Evolutionary conservation across 2,888 invertebrate genomes (phyloP), one percentile per base, ranked within the genome.

Genomic region (Cheilosia vulpina): DNA sequence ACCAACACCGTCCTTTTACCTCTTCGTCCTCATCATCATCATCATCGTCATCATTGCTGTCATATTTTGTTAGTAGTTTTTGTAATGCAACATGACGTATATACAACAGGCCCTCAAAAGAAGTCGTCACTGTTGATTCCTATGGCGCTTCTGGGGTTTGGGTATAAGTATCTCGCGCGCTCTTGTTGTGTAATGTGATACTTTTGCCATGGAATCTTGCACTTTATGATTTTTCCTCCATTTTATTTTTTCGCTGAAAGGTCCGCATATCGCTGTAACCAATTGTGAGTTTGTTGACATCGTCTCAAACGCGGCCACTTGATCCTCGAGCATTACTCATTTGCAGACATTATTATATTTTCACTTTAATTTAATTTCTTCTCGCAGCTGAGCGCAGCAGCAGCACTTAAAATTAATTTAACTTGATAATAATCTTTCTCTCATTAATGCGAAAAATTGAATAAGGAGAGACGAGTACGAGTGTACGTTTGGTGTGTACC

Each of bases 241-340:
- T 53, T 21, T 21, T 38, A 38, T 17, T 57, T 58, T 15, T 21
- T 55, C 47, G 15, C 7, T 13, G 27, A 57, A 58, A 34, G 47
- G 45, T 71, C 65, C 80, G 41, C 41, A 53, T 62, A 41, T 76
- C 60, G 4, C 71, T 68, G 71, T 60, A 62, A 76, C 72, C 85
- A 85, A 85, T 85, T 81, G 81, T 81, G 27, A 85, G 85, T 76
- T 85, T 85, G 85, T 81, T 85, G 85, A 80, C 85, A 77, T 77
- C 85, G 85, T 85, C 85, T 85, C 85, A 81, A 85, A 85, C 62
- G 71, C 76, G 69, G 62, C 41, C 80, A 81, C 85, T 85, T 85
- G 81, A 81, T 77, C 85, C 76, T 76, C 13, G 57, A 81, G 76
- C 76, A 85, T 81, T 80, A 71, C 84, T 85, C 84, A 85, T 76